These are phyloP conservation scores for Blastomussa wellsi DNA, from an alignment of 92 coral and sea anemone genomes.

Conservation along the genomic window DNA sequence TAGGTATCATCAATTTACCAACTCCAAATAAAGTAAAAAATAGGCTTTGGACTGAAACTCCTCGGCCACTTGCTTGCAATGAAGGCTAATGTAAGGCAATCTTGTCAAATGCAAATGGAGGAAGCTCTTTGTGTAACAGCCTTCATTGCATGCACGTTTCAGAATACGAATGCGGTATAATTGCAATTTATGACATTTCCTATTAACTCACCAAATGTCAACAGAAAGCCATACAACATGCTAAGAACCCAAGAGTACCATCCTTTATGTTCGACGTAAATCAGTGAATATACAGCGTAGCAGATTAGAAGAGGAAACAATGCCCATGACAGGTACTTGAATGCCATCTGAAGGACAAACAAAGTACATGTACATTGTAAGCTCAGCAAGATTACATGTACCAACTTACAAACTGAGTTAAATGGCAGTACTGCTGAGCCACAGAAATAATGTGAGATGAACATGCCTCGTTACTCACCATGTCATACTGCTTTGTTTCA, in stretches of 20 bases:
- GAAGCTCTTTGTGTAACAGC: too few relatives aligned
- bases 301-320: conserved; percentile 83
- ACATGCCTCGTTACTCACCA: conserved; percentile 55
- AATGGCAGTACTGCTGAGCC: too few relatives aligned
- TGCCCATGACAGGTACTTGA: conserved; percentile 95
- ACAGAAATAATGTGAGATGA: background rate
- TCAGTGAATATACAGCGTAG: conserved; percentile 84
- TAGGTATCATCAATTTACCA: too few relatives aligned
- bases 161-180: background rate
- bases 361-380: background rate
- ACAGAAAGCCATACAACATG: conserved; percentile 95
- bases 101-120: background rate
- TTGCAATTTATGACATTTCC: background rate
- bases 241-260: conserved; percentile 99
- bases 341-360: conserved; percentile 79
- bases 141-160: background rate
- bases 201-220: conserved; percentile 86
- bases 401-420: too few relatives aligned
- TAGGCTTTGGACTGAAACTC: too few relatives aligned
- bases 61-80: background rate
- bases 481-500: conserved; percentile 82
- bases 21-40: too few relatives aligned
- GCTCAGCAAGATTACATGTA: too few relatives aligned
- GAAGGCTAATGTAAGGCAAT: background rate
- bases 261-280: conserved; percentile 95